Base-by-base conservation (phyloP, 2,888 invertebrate species). In the Aporophyla lueneburgensis region DNA sequence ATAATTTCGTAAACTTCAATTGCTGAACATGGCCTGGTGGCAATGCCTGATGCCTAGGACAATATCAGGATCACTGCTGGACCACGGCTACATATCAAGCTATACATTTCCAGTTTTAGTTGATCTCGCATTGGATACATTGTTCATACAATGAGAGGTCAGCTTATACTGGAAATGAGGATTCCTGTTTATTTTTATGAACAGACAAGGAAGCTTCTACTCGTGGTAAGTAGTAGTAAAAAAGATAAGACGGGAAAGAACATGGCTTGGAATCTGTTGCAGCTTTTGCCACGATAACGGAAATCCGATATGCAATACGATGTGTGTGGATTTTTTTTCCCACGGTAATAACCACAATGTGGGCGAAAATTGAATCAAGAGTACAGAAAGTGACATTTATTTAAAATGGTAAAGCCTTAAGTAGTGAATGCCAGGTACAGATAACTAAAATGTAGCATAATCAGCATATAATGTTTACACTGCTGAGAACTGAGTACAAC, bases 211-310 rank as follows among this genome's bases (percentile, higher is more conserved):
- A 43, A 74, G 43, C 46, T 53, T 10, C 16, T 40, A 12, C 9
- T 27, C 12, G 0, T 16, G 6, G 12, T 53, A 51, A 3, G 10
- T 5, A n/a, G 10, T 33, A 10, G 10, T 27, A 5, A 16, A n/a
- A 33, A 19, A 65, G 61, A 81, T 63, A 46, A 62, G 33, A 58
- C 7, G 51, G 12, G 2, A 51, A 62, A 74, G 14, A 56, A 65
- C 59, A 65, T 24, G 65, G 21, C n/a, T 40, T 19, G 19, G n/a
- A 65, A 58, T 63, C 12, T n/a, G 24, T 78, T 43, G 6, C 0
- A 40, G 12, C 53, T 40, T 4, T 58, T 46, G 24, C 10, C 14
- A 16, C 12, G 10, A 62, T 24, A 58, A 19, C 27, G 21, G 54
- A 65, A 76, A 49, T 65, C 4, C 19, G 58, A 80, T 73, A n/a